Evolutionary conservation across 2,888 invertebrate species (phyloP), one percentile per base, ranked within the genome.

Genomic region (Reticulitermes lucifugus): DNA sequence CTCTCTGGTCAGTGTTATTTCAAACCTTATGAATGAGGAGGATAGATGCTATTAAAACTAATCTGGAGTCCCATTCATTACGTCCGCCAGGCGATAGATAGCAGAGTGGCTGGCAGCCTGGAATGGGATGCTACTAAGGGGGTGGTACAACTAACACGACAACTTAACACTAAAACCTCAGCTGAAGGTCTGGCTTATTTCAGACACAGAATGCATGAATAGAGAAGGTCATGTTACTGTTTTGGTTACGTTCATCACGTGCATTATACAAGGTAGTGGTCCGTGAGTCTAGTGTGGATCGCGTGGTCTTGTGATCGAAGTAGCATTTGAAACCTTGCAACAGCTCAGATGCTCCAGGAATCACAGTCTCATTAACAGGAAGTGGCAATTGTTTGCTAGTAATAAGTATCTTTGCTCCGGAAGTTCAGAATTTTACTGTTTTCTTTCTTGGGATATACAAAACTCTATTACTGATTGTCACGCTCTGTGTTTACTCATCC

Each of bases 1-100:
- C 73, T 81, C 81, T 81, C 35, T 35, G 35, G 59, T 29, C 65
- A 60, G 35, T 65, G 79, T 55, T 79, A 79, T 81, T 81, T 81
- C 65, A 81, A 60, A 81, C 25, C 81, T 75, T 83, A 83, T 83
- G 83, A 83, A 83, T 83, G 75, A 83, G 81, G 25, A 83, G 70
- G 59, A 43, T 73, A 83, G 83, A 83, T 65, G 85, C 85, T 83
- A 83, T 85, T 83, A 83, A 75, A 83, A 83, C 83, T 85, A 85
- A 85, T 85, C 85, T 85, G 83, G 85, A 83, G 83, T n/a, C 77
- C 85, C 85, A 85, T 85, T 85, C 85, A 79, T 85, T 85, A 85
- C 79, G 77, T 59, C 46, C 41, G 65, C 83, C 25, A 14, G 51
- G 83, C 79, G 86, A 83, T 75, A 71, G 84, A 80, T 59, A 18